These are phyloP conservation scores for Aix galericulata DNA, from an alignment of 2,113 vertebrate species.

Conservation along the genomic window DNA sequence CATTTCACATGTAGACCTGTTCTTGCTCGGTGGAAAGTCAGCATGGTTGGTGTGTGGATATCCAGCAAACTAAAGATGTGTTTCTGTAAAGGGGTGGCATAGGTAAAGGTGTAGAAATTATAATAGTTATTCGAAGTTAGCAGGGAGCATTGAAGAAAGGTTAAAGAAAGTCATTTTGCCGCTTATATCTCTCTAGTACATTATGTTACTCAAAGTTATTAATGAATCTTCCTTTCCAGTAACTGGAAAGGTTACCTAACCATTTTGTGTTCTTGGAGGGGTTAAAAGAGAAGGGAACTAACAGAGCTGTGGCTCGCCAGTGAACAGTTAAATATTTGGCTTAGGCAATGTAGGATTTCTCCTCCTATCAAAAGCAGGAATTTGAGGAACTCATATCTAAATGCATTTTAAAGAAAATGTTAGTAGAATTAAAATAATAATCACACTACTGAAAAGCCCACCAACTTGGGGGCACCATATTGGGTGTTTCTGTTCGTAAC, in stretches of 20 bases:
- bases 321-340: constrained; percentile 18
- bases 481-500: background rate
- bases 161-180: background rate
- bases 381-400: background rate
- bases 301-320: background rate
- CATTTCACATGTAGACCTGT: fast-evolving
- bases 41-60: background rate
- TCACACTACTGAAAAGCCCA: background rate
- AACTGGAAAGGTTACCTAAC: background rate
- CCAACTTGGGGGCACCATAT: background rate
- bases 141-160: background rate
- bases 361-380: background rate
- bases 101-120: background rate
- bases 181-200: background rate
- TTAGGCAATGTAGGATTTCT: constrained; percentile 3
- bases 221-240: background rate
- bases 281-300: background rate
- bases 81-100: background rate
- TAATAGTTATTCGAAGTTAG: background rate
- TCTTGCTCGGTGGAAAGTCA: background rate
- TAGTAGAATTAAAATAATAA: background rate
- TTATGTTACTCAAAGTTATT: background rate
- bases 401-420: background rate
- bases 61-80: background rate
- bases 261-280: background rate